phyloP scores from a whole-genome alignment of 2,113 vertebrate genomes.

The Psettodes erumei region DNA sequence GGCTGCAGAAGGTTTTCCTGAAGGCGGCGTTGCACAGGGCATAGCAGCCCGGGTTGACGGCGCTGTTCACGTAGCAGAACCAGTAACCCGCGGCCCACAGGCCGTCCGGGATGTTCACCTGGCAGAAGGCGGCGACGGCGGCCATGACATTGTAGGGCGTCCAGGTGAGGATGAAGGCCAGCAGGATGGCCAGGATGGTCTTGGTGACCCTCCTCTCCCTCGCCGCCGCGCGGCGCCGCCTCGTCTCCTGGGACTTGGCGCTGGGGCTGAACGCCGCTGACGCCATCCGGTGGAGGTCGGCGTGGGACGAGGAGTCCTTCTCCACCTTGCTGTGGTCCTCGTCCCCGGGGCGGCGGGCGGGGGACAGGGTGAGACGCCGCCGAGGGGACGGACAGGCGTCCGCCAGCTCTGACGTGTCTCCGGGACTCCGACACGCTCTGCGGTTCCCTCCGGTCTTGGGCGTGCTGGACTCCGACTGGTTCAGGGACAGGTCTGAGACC shows the following conservation, averaged over 20 bases:
- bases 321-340: conserved; percentile 65
- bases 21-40: conserved; percentile 94
- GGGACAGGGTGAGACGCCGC: conserved; percentile 67
- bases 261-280: conserved; percentile 56
- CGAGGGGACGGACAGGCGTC: neutral
- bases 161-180: conserved; percentile 95
- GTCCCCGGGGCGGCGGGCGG: neutral
- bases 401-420: conserved; percentile 26
- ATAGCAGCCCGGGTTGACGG: conserved; percentile 94
- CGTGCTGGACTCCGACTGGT: conserved; percentile 26
- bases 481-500: conserved; percentile 15
- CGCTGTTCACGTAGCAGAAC: conserved; percentile 96
- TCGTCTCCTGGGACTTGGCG: conserved; percentile 84
- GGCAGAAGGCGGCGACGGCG: conserved; percentile 91
- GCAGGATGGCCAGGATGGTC: conserved; percentile 92
- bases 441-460: conserved; percentile 74
- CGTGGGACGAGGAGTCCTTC: conserved; percentile 39
- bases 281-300: conserved; percentile 63
- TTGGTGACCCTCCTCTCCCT: conserved; percentile 93
- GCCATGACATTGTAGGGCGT: conserved; percentile 95
- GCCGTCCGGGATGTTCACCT: conserved; percentile 82
- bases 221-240: conserved; percentile 84
- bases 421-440: conserved; percentile 26
- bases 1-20: conserved; percentile 93
- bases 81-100: conserved; percentile 92